Conservation (phyloP, 2,888 invertebrate species). For the Stenotaenia linearis region DNA sequence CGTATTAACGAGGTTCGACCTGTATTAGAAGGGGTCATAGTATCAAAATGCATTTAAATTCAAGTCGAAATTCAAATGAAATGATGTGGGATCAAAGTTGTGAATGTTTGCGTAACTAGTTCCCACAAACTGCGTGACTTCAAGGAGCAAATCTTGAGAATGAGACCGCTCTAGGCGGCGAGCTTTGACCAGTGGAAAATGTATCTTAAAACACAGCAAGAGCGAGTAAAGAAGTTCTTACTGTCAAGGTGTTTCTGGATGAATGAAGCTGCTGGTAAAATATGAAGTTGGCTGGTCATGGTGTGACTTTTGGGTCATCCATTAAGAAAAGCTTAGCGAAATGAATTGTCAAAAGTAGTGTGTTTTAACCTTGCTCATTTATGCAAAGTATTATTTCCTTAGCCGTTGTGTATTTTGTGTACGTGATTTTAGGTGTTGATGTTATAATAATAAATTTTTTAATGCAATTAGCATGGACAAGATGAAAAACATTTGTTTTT, state of each 20-base stretch:
- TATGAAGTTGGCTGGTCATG: neutral
- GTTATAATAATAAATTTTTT: neutral
- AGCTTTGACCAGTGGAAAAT: neutral
- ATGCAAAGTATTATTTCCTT: neutral
- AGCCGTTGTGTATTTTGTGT: too few species aligned
- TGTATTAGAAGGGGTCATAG: neutral
- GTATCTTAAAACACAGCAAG: neutral
- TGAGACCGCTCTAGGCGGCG: neutral
- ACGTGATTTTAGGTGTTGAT: neutral
- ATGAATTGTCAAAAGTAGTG: neutral
- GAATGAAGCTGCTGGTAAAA: neutral
- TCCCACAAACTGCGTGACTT: neutral
- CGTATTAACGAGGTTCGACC: neutral
- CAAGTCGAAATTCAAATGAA: neutral
- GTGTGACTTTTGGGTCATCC: neutral
- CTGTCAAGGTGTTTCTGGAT: too few species aligned
- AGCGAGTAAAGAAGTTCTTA: too few species aligned
- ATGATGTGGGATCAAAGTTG: neutral
- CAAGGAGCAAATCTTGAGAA: too few species aligned
- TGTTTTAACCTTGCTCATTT: too few species aligned
- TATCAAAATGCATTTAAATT: neutral
- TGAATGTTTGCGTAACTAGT: neutral
- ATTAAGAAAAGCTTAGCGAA: too few species aligned
- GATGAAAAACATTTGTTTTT: too few species aligned
- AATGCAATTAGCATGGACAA: neutral